Evolutionary conservation across 2,888 invertebrate genomes (phyloP), one percentile per base, ranked within the genome.

Genomic region (Hypomecis punctinalis): DNA sequence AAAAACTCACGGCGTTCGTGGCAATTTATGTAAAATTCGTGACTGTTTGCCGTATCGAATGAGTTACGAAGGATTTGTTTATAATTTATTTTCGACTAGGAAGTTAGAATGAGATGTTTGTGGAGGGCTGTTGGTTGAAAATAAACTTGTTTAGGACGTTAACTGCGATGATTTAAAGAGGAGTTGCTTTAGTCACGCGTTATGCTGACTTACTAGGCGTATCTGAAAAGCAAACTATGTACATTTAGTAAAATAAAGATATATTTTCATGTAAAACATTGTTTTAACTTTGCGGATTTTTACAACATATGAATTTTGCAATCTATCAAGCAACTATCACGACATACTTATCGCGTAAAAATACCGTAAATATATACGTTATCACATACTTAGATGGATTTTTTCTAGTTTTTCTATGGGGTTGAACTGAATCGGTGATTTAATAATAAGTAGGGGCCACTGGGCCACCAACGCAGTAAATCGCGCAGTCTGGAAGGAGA

Each of bases 1-100:
- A 85, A 90, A 92, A 89, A 84, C 85, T 82, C 81, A 77, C 83
- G 84, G 86, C 83, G 85, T 90, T 90, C 86, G 87, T 84, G 80
- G 85, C 90, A 90, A 91, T 92, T 93, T 91, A 93, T 92, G 93
- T 91, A 91, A 92, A 93, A 88, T 91, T 90, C 93, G 93, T 93
- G 93, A 92, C 93, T 93, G 81, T 83, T 80, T 77, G 83, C 91
- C 90, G 84, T 93, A 91, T 91, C 89, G 89, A 89, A 92, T 91
- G 91, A 86, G 89, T 91, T 91, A 90, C 85, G 88, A 90, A 86
- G 88, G 90, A 91, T 91, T 90, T 91, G 89, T 88, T 89, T 89
- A 85, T 88, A 88, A 83, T 85, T 77, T 80, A 77, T 77, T 75
- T 74, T 74, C 68, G 69, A 76, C 75, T 75, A 78, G 77, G 79